Percentiles rank a stretch among this genome's conserved stretches.
Evolutionary conservation across 2,888 invertebrate species (phyloP).

Genomic region (Nipponacmea schrenckii): DNA sequence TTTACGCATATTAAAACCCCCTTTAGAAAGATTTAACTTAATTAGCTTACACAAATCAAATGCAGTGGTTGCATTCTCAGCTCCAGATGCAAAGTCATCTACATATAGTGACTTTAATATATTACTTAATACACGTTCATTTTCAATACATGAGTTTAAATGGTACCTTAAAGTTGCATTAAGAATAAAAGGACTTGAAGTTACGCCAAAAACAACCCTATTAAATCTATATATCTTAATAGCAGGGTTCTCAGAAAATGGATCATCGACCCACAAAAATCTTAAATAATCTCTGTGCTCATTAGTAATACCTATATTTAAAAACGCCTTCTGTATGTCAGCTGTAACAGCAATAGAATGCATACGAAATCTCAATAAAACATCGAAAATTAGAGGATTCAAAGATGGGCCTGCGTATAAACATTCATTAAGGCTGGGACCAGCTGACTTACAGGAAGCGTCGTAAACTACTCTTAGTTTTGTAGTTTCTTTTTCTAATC

Average conservation of each 20-base stretch:
- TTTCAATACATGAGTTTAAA: neutral
- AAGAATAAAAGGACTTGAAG: neutral
- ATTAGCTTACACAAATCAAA: neutral
- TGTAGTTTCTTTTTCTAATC: no score
- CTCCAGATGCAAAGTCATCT: neutral
- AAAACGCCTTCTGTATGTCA: neutral
- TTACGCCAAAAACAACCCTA: neutral
- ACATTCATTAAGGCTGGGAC: neutral
- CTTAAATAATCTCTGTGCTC: neutral
- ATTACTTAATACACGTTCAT: neutral
- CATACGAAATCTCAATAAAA: neutral
- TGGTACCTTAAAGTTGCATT: neutral
- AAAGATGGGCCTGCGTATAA: neutral
- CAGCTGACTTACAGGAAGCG: neutral
- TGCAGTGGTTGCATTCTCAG: neutral
- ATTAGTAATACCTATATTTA: neutral
- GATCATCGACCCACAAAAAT: no score
- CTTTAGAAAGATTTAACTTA: neutral
- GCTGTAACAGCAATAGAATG: neutral
- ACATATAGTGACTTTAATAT: neutral
- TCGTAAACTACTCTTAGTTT: no score
- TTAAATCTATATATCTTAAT: neutral
- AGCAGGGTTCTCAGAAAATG: neutral
- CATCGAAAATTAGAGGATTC: neutral
- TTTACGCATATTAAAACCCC: neutral